Evolutionary conservation across 2,888 invertebrate species (phyloP).

Genomic region (Xanthorhoe designata): DNA sequence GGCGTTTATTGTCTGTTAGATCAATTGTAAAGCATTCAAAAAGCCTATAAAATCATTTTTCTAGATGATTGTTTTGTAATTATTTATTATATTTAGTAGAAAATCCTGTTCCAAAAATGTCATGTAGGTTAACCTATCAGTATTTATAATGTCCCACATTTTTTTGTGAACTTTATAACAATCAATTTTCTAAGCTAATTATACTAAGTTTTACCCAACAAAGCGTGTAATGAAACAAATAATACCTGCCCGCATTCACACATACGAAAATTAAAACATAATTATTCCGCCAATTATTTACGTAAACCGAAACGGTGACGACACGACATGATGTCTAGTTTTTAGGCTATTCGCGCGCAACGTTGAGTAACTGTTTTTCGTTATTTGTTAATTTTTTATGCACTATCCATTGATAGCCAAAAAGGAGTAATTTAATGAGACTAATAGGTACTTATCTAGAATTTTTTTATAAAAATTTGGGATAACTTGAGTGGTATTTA

Average conservation of each 20-base stretch:
- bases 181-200: neutral
- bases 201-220: slow-evolving; percentile 16
- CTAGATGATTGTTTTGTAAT: too few species aligned
- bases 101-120: too few species aligned
- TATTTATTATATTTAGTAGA: too few species aligned
- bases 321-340: slow-evolving; percentile 10
- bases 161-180: neutral
- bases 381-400: neutral
- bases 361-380: slow-evolving; percentile 21
- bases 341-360: slow-evolving; percentile 25
- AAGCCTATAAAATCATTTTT: too few species aligned
- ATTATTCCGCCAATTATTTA: slow-evolving; percentile 29
- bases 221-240: slow-evolving; percentile 28
- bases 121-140: too few species aligned
- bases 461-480: too few species aligned
- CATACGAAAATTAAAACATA: slow-evolving; percentile 26
- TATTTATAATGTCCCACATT: neutral
- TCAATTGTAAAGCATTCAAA: too few species aligned
- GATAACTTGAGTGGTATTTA: too few species aligned
- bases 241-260: slow-evolving; percentile 23
- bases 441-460: too few species aligned
- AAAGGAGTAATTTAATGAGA: too few species aligned
- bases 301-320: slow-evolving; percentile 20
- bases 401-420: neutral
- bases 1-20: too few species aligned